These are phyloP conservation scores for Athetis lepigone DNA, from an alignment of 2,888 invertebrate genomes.

Conservation along the genomic window DNA sequence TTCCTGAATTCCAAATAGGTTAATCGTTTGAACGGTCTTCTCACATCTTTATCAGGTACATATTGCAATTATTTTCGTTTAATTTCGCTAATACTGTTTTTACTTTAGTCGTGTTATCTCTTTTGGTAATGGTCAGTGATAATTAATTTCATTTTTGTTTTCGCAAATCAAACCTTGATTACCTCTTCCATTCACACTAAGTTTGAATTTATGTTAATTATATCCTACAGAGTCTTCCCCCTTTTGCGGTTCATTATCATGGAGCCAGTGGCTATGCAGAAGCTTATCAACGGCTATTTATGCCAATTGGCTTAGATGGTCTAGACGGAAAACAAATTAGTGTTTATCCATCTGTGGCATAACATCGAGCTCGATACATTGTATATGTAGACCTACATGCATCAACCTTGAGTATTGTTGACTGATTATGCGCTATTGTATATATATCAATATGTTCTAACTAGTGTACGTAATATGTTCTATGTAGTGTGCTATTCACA, in stretches of 20 bases:
- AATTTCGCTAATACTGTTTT: neutral
- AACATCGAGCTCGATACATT: conserved; percentile 42
- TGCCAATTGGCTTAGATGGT: conserved; percentile 27
- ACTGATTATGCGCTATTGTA: conserved; percentile 80
- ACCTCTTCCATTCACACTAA: neutral
- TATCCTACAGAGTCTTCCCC: conserved; percentile 39
- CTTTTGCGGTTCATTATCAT: conserved; percentile 25
- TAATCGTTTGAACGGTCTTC: conserved; percentile 22
- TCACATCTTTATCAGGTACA: conserved; percentile 45
- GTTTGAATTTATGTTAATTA: conserved; percentile 2
- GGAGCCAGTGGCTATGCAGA: conserved; percentile 21
- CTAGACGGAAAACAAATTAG: conserved; percentile 57
- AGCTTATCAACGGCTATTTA: conserved; percentile 18
- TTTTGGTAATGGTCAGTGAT: neutral
- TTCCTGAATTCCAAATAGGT: conserved; percentile 8
- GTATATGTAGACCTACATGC: conserved; percentile 27
- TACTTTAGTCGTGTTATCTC: neutral
- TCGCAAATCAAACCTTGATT: neutral
- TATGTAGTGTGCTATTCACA: conserved; percentile 71
- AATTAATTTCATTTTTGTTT: neutral
- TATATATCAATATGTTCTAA: conserved; percentile 69
- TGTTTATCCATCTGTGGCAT: conserved; percentile 52
- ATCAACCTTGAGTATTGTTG: conserved; percentile 82
- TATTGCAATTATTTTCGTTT: conserved; percentile 11
- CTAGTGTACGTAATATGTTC: conserved; percentile 59